Base-by-base conservation (phyloP, 2,888 invertebrate genomes). In the Erpobdella octoculata region DNA sequence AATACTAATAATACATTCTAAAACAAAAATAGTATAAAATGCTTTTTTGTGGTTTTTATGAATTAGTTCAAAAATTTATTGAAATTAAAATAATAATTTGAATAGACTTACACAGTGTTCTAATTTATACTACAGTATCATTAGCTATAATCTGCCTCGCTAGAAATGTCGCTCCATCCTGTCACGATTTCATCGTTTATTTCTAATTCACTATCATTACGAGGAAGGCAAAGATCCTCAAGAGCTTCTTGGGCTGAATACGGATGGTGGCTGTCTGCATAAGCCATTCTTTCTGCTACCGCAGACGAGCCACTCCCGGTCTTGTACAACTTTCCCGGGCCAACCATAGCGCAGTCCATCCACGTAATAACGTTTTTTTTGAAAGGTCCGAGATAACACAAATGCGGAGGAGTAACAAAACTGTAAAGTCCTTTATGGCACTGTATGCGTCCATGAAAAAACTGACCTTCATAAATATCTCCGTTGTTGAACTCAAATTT, bases 401-500 rank as follows among this genome's bases (percentile, higher is more conserved):
- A 35, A 25, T 69, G 8, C 8, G 58, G 18, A 8, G 69, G 69
- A 35, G 48, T 4, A 15, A 58, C 1, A 35, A 69, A 69, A 35
- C 58, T 69, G 69, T 69, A 69, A 21, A 69, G 31, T 33, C 69
- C 46, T 21, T 36, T 58, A 12, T 21, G 12, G 25, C 69, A 53
- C n/a, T 69, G 31, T 58, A 69, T 69, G 35, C 15, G 18, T 8
- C 46, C 69, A 15, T 53, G 38, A 12, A 41, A 12, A 58, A 69
- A 69, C 53, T 58, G 36, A 0, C 69, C 69, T 31, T 69, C 69
- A 36, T 48, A 69, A 18, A 69, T 28, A 36, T 69, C 69, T 53
- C 69, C 69, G 31, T 69, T 69, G 3, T 18, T 36, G 69, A 69
- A 69, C n/a, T 69, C 69, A 33, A 58, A 69, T 36, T 35, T 48